phyloP scores from a whole-genome alignment of 2,113 vertebrate genomes.

The Dolichallabes microphthalmus region DNA sequence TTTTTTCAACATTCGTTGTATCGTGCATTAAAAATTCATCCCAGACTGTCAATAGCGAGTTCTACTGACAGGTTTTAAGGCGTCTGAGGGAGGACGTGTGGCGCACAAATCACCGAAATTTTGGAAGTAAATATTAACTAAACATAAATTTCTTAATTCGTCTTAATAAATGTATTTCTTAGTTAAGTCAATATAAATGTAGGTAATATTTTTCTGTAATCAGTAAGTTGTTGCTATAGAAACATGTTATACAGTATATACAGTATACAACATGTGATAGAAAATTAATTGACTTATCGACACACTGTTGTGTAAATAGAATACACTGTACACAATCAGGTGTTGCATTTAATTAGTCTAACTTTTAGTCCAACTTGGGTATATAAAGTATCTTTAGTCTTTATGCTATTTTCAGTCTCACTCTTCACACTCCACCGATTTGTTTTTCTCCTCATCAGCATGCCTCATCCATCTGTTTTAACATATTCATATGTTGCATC shows the following conservation, averaged over 20 bases:
- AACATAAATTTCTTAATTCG: too few species aligned
- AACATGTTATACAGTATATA: neutral
- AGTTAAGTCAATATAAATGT: too few species aligned
- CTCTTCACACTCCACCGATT: neutral
- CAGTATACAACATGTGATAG: neutral
- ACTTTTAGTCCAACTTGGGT: neutral
- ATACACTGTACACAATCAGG: too few species aligned
- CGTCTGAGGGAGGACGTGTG: too few species aligned
- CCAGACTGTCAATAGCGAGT: too few species aligned
- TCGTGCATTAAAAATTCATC: too few species aligned
- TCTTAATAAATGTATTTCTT: too few species aligned
- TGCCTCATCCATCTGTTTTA: neutral
- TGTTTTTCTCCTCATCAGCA: neutral
- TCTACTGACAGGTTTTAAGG: too few species aligned
- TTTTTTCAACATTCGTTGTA: too few species aligned
- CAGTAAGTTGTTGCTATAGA: neutral
- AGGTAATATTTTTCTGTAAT: neutral
- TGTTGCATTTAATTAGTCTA: neutral
- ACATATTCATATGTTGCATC: neutral
- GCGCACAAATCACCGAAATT: too few species aligned
- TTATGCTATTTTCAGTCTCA: neutral
- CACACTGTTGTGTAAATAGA: neutral
- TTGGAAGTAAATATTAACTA: too few species aligned
- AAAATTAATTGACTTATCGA: neutral
- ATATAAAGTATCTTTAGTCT: neutral